Conservation (phyloP, 2,888 invertebrate genomes). For the Stenichneumon culpator region DNA sequence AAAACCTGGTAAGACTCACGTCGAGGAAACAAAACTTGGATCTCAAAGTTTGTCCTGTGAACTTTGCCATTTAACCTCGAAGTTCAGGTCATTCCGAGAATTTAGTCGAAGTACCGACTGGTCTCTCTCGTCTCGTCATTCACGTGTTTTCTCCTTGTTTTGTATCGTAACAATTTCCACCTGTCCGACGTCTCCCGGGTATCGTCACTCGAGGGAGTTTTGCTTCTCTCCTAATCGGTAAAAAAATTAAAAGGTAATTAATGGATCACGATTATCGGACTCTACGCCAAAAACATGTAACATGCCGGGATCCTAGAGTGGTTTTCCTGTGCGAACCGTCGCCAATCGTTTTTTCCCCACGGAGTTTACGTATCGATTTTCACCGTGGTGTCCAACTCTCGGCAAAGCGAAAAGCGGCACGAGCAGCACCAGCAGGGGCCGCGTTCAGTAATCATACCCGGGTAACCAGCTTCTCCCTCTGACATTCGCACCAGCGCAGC, state of each 20-base stretch:
- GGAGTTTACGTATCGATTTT: slow-evolving; percentile 55
- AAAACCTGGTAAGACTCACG: not conserved
- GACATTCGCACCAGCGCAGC: too few species aligned
- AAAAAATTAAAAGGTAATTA: not conserved
- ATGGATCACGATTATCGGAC: not conserved
- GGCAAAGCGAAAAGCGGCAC: slow-evolving; percentile 17
- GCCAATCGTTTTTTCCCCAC: slow-evolving; percentile 16
- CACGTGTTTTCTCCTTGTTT: not conserved
- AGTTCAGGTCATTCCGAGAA: not conserved
- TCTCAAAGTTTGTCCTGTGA: not conserved
- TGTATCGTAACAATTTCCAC: not conserved
- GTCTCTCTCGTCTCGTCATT: not conserved
- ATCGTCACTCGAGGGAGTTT: not conserved
- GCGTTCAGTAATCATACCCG: not conserved
- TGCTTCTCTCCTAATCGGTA: too few species aligned
- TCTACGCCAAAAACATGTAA: not conserved
- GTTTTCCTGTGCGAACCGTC: slow-evolving; percentile 33
- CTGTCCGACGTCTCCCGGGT: not conserved
- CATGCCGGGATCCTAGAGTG: slow-evolving; percentile 5
- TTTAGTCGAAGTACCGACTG: not conserved
- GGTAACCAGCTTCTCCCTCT: not conserved
- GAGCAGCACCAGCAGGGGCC: slow-evolving; percentile 4
- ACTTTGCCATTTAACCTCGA: slow-evolving; percentile 20
- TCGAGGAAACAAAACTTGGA: not conserved
- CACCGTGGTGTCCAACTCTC: slow-evolving; percentile 51